Evolutionary conservation across 2,888 invertebrate genomes (phyloP).

Genomic region (Stomorhina lunata): DNA sequence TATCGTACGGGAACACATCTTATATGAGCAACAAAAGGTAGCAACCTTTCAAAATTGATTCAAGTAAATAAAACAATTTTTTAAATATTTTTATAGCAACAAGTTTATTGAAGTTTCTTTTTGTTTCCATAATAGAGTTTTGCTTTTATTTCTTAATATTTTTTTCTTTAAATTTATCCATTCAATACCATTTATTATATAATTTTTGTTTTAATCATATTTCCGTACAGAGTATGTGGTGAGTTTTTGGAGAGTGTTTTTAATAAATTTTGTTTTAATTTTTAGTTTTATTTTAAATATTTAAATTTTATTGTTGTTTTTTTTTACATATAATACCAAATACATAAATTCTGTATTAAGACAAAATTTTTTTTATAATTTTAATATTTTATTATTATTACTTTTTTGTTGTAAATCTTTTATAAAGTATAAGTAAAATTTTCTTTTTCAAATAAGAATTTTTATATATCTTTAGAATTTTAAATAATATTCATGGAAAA

Average conservation of each 20-base stretch:
- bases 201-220: slow-evolving; percentile 55
- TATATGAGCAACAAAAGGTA: too few species aligned
- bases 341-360: slow-evolving; percentile 58
- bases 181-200: slow-evolving; percentile 64
- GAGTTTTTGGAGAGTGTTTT: slow-evolving; percentile 63
- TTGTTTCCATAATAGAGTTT: slow-evolving; percentile 63
- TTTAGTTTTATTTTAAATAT: slow-evolving; percentile 71
- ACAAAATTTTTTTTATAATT: slow-evolving; percentile 61
- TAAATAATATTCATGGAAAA: slow-evolving; percentile 69
- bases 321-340: slow-evolving; percentile 65
- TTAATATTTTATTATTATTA: slow-evolving; percentile 44
- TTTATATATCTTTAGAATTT: slow-evolving; percentile 10
- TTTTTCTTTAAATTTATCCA: slow-evolving; percentile 45
- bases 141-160: too few species aligned
- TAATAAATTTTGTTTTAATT: slow-evolving; percentile 71
- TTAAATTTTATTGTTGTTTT: slow-evolving; percentile 52
- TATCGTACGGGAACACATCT: too few species aligned
- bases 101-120: slow-evolving; percentile 75
- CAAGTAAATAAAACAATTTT: slow-evolving; percentile 43
- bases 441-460: slow-evolving; percentile 13
- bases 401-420: slow-evolving; percentile 55
- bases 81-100: slow-evolving; percentile 72
- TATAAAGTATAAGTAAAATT: not conserved
- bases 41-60: not conserved
- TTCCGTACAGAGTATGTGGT: slow-evolving; percentile 62